These are phyloP conservation scores for Plusia festucae DNA, from an alignment of 2,888 invertebrate genomes.

Conservation along the genomic window DNA sequence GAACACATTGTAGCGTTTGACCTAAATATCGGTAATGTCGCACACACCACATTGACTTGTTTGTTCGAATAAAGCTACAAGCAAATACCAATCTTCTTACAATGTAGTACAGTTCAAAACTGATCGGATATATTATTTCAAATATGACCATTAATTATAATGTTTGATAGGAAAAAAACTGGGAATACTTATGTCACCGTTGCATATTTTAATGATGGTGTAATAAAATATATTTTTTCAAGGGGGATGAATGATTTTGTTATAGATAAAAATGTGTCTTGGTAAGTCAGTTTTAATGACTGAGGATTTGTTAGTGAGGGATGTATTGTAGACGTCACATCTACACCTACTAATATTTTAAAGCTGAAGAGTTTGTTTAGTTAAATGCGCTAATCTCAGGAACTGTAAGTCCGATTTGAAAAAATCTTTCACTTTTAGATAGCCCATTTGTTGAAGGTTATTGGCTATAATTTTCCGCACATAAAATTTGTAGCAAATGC, in stretches of 20 bases:
- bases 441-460: too few relatives aligned
- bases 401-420: too few relatives aligned
- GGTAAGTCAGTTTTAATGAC: too few relatives aligned
- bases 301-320: too few relatives aligned
- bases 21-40: constrained; percentile 64
- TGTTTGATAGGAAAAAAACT: constrained; percentile 40
- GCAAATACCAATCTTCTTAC: constrained; percentile 14
- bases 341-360: too few relatives aligned
- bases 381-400: too few relatives aligned
- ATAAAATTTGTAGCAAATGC: too few relatives aligned
- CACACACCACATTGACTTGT: constrained; percentile 48
- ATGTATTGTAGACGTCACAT: too few relatives aligned
- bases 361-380: too few relatives aligned
- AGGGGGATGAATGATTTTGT: not conserved
- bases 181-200: constrained; percentile 47
- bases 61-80: constrained; percentile 23
- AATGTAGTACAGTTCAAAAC: not conserved
- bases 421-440: too few relatives aligned
- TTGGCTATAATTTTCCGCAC: too few relatives aligned
- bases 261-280: not conserved
- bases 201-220: constrained; percentile 19
- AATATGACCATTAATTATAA: constrained; percentile 15
- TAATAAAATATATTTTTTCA: not conserved
- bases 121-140: not conserved
- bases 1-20: constrained; percentile 65